Evolutionary conservation across 2,888 invertebrate species (phyloP).

Genomic region (Habrosyne pyritoides): DNA sequence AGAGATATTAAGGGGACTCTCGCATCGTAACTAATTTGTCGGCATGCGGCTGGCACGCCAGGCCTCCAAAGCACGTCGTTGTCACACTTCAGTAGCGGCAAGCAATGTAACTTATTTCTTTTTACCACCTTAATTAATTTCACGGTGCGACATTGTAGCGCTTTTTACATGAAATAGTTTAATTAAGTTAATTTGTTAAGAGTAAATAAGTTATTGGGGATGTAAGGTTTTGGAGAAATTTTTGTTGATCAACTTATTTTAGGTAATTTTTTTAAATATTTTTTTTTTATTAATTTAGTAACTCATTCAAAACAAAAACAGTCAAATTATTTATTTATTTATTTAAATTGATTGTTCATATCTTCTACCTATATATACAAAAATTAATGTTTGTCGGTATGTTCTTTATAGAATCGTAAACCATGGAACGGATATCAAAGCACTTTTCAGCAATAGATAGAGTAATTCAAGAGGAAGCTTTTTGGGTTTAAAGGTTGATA

Average conservation of each 20-base stretch:
- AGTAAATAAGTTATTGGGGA: slow-evolving; percentile 21
- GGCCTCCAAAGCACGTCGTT: slow-evolving; percentile 45
- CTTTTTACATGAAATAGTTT: slow-evolving; percentile 37
- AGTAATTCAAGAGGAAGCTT: no score
- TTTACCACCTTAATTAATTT: slow-evolving; percentile 61
- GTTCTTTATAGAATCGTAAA: no score
- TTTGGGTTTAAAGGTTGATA: no score
- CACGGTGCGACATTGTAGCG: slow-evolving; percentile 45
- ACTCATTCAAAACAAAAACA: no score
- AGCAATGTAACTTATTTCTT: slow-evolving; percentile 49
- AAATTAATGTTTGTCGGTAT: no score
- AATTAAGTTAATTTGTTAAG: slow-evolving; percentile 42
- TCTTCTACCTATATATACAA: no score
- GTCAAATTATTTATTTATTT: no score
- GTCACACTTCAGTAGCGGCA: slow-evolving; percentile 56
- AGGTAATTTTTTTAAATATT: no score
- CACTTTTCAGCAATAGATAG: no score
- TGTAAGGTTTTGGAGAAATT: not conserved
- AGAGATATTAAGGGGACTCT: not conserved
- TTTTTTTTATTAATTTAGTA: no score
- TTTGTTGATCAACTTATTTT: not conserved
- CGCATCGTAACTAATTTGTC: slow-evolving; percentile 33
- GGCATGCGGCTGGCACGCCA: slow-evolving; percentile 44
- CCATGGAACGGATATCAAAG: no score
- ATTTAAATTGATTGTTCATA: no score